Conservation (phyloP, 1,140 invertebrate species). For the Nasonia giraulti region DNA sequence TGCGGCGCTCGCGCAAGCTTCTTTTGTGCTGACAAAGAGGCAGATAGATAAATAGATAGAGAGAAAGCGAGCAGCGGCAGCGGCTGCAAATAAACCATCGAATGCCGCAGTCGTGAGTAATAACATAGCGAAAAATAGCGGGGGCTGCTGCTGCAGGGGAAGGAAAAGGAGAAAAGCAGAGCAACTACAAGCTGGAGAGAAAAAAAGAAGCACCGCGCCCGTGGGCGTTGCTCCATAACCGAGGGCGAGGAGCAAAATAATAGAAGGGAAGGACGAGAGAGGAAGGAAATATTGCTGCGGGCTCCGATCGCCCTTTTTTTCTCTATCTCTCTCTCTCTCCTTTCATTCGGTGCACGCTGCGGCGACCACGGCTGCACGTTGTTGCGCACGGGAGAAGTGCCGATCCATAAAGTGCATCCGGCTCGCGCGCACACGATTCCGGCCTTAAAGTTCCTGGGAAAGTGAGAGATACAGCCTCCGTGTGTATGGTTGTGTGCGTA, state of each 20-base stretch:
- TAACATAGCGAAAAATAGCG: slow-evolving; percentile 48
- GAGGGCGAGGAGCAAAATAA: slow-evolving; percentile 14
- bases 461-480: slow-evolving; percentile 1
- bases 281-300: slow-evolving; percentile 15
- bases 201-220: background rate
- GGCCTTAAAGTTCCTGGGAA: slow-evolving; percentile 21
- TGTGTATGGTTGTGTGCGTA: background rate
- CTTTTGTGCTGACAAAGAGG: background rate
- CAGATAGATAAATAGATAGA: slow-evolving; percentile 4
- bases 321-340: background rate
- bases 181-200: background rate
- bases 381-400: slow-evolving; percentile 2
- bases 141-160: background rate
- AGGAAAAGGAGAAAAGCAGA: slow-evolving; percentile 12
- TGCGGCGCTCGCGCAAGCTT: no score
- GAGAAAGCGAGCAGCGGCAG: background rate
- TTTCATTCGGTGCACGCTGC: background rate
- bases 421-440: background rate
- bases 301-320: background rate
- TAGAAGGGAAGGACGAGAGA: background rate
- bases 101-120: slow-evolving; percentile 35
- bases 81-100: slow-evolving; percentile 42
- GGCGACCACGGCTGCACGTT: no score
- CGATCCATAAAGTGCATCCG: slow-evolving; percentile 38
- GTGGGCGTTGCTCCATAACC: background rate